Evolutionary conservation across 2,888 invertebrate species (phyloP).

Genomic region (Sphinx pinastri): DNA sequence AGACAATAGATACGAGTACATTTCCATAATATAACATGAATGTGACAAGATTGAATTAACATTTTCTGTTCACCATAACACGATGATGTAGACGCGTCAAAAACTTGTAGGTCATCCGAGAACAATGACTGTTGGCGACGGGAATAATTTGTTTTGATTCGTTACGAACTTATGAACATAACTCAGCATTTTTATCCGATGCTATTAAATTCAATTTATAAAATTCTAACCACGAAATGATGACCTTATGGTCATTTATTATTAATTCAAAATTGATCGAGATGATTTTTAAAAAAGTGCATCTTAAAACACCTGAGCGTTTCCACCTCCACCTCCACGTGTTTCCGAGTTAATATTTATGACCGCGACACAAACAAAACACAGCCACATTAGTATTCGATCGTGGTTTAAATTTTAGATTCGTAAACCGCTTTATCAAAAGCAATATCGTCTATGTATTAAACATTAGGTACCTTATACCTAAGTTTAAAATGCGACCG

Average conservation of each 20-base stretch:
- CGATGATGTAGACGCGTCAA: constrained; percentile 62
- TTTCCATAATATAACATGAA: constrained; percentile 61
- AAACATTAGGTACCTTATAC: constrained; percentile 77
- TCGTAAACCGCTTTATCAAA: constrained; percentile 82
- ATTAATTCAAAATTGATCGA: constrained; percentile 7
- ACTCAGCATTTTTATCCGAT: constrained; percentile 28
- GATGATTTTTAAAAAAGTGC: constrained; percentile 38
- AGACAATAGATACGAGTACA: constrained; percentile 51
- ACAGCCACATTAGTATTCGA: constrained; percentile 75
- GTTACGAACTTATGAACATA: constrained; percentile 40
- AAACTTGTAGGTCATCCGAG: constrained; percentile 67
- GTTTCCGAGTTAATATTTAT: constrained; percentile 74
- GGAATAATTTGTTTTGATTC: constrained; percentile 60
- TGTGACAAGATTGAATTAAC: constrained; percentile 73
- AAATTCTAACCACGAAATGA: constrained; percentile 13
- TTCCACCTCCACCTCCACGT: constrained; percentile 62
- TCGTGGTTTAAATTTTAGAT: constrained; percentile 81
- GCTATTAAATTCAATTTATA: constrained; percentile 19
- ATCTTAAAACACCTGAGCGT: constrained; percentile 47
- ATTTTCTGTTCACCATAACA: constrained; percentile 64
- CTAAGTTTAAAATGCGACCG: constrained; percentile 75
- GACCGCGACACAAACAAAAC: constrained; percentile 74
- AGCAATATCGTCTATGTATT: constrained; percentile 81
- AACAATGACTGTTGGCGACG: constrained; percentile 61
- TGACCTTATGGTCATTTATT: background rate